phyloP scores from a whole-genome alignment of 2,888 invertebrate genomes.

The Steromphala cineraria region DNA sequence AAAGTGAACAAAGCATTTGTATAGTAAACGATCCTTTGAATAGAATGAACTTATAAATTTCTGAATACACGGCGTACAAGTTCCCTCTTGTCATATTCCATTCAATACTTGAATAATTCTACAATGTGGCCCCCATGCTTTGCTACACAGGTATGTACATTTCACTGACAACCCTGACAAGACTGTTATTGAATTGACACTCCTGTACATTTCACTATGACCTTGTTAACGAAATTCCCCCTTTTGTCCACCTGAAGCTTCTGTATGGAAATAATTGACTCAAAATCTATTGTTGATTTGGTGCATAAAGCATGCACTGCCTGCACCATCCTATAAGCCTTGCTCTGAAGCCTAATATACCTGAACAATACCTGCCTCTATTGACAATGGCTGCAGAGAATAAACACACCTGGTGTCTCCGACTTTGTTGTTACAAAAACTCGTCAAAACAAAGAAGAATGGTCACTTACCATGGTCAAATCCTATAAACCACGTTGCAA shows the following conservation, averaged over 20 bases:
- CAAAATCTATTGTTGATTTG: too few relatives aligned
- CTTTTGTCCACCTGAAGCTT: not conserved
- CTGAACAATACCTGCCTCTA: not conserved
- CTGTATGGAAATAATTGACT: too few relatives aligned
- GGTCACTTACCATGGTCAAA: constrained; percentile 65
- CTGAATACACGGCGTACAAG: too few relatives aligned
- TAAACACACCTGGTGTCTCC: not conserved
- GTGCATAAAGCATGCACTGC: too few relatives aligned
- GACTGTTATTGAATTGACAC: not conserved
- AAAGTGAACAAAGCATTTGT: too few relatives aligned
- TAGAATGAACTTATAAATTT: too few relatives aligned
- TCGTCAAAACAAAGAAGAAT: not conserved
- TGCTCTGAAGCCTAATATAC: not conserved
- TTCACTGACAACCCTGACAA: too few relatives aligned
- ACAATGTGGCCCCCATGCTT: too few relatives aligned
- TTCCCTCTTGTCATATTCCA: too few relatives aligned
- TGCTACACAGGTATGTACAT: too few relatives aligned
- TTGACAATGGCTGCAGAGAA: not conserved
- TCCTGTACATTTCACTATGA: not conserved
- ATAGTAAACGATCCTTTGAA: too few relatives aligned
- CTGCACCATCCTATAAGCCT: not conserved
- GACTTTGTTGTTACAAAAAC: not conserved
- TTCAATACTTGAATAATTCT: too few relatives aligned
- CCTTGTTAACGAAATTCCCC: not conserved
- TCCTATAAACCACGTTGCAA: constrained; percentile 66